phyloP scores from a whole-genome alignment of 2,113 vertebrate species.

The Chaenogobius annularis region DNA sequence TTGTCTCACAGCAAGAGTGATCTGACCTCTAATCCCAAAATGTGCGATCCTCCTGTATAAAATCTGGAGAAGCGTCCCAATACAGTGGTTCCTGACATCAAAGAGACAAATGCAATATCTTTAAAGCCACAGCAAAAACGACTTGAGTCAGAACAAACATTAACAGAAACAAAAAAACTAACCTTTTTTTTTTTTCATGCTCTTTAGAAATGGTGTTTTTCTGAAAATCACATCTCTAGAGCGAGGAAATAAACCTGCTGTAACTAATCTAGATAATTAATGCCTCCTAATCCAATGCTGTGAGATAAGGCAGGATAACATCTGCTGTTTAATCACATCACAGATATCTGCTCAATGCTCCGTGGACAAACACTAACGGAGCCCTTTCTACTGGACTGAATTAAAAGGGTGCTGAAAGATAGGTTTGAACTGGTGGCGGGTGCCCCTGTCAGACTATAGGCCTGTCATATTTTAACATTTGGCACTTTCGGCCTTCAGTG shows the following conservation, averaged over 20 bases:
- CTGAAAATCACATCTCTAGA: background rate
- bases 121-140: too few species aligned
- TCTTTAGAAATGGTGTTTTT: background rate
- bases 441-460: background rate
- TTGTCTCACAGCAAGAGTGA: background rate
- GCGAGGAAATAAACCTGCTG: constrained; percentile 1
- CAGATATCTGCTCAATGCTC: constrained; percentile 26
- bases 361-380: constrained; percentile 1
- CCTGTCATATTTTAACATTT: too few species aligned
- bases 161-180: background rate
- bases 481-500: too few species aligned
- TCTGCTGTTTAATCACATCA: constrained; percentile 43
- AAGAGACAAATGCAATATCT: too few species aligned
- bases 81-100: too few species aligned
- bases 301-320: constrained; percentile 31
- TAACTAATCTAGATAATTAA: constrained; percentile 36
- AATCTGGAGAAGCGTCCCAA: too few species aligned
- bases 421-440: background rate
- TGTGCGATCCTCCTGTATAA: background rate
- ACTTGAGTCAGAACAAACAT: too few species aligned
- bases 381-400: background rate
- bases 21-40: background rate
- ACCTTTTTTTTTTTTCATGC: background rate
- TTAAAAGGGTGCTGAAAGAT: background rate
- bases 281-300: constrained; percentile 34